These are phyloP conservation scores for Epicauta chinensis DNA, from an alignment of 1,140 invertebrate genomes.

Conservation along the genomic window DNA sequence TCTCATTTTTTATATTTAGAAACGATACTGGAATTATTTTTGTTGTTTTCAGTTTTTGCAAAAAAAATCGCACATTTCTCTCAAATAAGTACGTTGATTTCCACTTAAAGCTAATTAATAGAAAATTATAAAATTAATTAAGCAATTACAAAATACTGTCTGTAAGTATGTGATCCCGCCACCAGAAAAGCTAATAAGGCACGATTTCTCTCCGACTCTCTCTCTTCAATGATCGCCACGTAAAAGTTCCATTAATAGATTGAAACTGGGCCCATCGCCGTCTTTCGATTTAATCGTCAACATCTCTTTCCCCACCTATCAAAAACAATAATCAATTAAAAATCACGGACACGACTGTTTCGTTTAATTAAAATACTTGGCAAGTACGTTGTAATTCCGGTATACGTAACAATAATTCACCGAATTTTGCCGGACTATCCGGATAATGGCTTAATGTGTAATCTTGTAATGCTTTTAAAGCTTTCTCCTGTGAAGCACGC, in stretches of 20 bases:
- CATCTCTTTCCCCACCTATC: conserved; percentile 87
- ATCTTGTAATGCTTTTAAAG: conserved; percentile 84
- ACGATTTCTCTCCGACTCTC: conserved; percentile 38
- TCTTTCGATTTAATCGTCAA: conserved; percentile 78
- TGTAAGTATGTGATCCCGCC: conserved; percentile 35
- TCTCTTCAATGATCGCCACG: conserved; percentile 90
- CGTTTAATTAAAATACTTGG: conserved; percentile 55
- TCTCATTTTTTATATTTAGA: not conserved
- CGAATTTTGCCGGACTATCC: conserved; percentile 89
- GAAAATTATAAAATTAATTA: conserved; percentile 23
- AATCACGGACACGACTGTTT: conserved; percentile 5
- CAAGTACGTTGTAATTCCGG: conserved; percentile 91
- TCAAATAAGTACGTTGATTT: conserved; percentile 38
- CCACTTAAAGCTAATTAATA: conserved; percentile 36
- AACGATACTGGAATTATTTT: not conserved
- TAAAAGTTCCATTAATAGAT: conserved; percentile 90
- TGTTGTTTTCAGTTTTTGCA: not conserved
- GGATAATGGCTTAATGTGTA: conserved; percentile 90
- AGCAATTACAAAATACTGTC: conserved; percentile 30
- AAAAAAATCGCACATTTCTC: conserved; percentile 14
- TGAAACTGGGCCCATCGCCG: conserved; percentile 83
- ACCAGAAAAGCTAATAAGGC: conserved; percentile 40
- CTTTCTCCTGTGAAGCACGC: conserved; percentile 86
- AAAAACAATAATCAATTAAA: conserved; percentile 17
- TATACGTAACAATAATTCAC: conserved; percentile 85